These are phyloP conservation scores for Catharus ustulatus DNA, from an alignment of 2,797 vertebrate species.

Conservation along the genomic window DNA sequence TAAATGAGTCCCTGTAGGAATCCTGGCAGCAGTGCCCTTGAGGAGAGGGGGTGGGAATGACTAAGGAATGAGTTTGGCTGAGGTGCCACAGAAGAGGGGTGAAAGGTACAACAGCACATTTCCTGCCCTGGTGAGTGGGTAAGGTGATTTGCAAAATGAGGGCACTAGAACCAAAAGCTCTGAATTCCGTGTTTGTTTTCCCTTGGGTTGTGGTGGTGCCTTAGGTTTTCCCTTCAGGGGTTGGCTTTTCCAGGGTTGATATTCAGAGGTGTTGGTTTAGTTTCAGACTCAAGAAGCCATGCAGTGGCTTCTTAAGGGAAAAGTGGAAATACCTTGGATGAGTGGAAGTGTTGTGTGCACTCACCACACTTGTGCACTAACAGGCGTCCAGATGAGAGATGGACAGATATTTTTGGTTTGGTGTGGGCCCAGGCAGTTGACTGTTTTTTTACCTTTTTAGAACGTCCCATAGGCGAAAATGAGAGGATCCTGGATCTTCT, in stretches of 20 bases:
- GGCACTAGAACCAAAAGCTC: neutral
- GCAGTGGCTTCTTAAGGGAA: neutral
- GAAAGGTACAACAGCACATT: rapidly evolving
- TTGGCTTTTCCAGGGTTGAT: neutral
- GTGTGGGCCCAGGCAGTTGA: neutral
- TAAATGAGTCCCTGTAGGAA: neutral
- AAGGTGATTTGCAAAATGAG: neutral
- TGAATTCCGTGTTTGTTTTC: neutral
- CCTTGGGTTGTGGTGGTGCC: rapidly evolving
- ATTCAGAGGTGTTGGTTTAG: neutral
- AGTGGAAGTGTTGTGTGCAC: neutral
- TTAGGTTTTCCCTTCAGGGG: neutral
- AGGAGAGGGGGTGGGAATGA: neutral
- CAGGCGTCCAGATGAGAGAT: neutral
- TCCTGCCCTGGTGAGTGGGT: rapidly evolving
- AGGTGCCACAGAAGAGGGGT: neutral
- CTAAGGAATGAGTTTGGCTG: neutral
- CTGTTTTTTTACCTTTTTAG: conserved; percentile 69
- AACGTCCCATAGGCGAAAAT: conserved; percentile 86
- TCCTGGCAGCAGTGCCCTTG: neutral
- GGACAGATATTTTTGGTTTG: neutral
- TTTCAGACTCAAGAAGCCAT: neutral
- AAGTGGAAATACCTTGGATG: neutral
- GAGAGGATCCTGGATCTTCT: conserved; percentile 94
- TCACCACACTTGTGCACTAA: too few relatives aligned